These are phyloP conservation scores for Lophura nycthemera DNA, from an alignment of 2,113 vertebrate genomes.

Conservation along the genomic window DNA sequence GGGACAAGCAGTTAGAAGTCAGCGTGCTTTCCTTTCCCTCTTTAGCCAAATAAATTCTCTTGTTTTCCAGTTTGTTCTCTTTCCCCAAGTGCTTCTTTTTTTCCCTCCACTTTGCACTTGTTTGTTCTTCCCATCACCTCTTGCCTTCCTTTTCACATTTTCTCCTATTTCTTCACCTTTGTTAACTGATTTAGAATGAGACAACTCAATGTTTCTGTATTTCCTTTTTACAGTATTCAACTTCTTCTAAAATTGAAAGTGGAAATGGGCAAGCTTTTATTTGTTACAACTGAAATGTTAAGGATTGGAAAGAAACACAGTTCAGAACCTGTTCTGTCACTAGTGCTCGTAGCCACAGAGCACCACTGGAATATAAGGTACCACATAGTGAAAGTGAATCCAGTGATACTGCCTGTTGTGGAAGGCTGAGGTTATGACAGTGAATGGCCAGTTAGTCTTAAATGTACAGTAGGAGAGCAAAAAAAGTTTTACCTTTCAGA, in stretches of 20 bases:
- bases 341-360: background rate
- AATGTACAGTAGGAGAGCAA: background rate
- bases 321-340: conserved; percentile 3
- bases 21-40: background rate
- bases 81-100: background rate
- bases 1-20: background rate
- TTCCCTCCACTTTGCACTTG: background rate
- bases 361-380: background rate
- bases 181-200: background rate
- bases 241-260: background rate
- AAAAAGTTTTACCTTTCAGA: conserved; percentile 54
- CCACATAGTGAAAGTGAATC: background rate
- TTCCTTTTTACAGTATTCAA: background rate
- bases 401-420: background rate
- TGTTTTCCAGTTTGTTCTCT: background rate
- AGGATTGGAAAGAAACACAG: background rate
- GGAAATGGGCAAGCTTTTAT: background rate
- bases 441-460: background rate
- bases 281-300: background rate
- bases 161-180: background rate
- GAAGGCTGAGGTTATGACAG: background rate
- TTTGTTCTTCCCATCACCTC: background rate
- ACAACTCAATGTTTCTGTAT: background rate
- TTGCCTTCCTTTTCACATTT: background rate
- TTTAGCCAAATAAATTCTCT: background rate